Percentiles rank a stretch among this genome's conserved stretches.
phyloP scores from a whole-genome alignment of 1,140 invertebrate genomes.

The Drosophila parabipectinata region DNA sequence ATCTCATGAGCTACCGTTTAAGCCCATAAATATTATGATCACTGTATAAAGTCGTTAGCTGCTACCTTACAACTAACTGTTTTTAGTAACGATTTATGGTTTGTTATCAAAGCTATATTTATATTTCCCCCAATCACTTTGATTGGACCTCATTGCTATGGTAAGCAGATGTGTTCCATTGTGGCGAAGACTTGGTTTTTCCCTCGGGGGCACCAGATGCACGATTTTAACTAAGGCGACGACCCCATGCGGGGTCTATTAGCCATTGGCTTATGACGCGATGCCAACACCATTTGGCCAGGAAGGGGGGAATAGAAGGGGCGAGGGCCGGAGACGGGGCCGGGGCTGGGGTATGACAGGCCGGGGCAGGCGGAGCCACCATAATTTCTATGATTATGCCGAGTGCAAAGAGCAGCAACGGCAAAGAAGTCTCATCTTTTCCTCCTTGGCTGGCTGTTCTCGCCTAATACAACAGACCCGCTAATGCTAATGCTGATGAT shows the following conservation, averaged over 20 bases:
- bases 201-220: slow-evolving; percentile 12
- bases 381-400: slow-evolving; percentile 74
- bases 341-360: not conserved
- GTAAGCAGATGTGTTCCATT: slow-evolving; percentile 32
- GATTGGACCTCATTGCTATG: slow-evolving; percentile 29
- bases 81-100: slow-evolving; percentile 19
- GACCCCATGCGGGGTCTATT: slow-evolving; percentile 72
- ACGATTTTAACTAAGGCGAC: slow-evolving; percentile 27
- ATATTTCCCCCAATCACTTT: slow-evolving; percentile 26
- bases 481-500: slow-evolving; percentile 78
- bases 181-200: not conserved
- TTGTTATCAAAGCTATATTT: slow-evolving; percentile 38
- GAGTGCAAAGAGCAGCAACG: slow-evolving; percentile 58
- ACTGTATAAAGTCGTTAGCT: slow-evolving; percentile 16
- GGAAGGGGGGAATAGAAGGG: slow-evolving; percentile 11
- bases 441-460: slow-evolving; percentile 54
- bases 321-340: not conserved
- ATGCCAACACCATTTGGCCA: slow-evolving; percentile 70
- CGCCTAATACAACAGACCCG: slow-evolving; percentile 77
- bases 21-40: slow-evolving; percentile 32
- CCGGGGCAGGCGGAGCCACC: slow-evolving; percentile 29
- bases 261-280: slow-evolving; percentile 57
- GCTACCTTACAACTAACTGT: slow-evolving; percentile 31
- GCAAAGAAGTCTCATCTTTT: slow-evolving; percentile 35
- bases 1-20: slow-evolving; percentile 35